These are phyloP conservation scores for Diadumene lineata DNA, from an alignment of 92 coral and sea anemone species.

Conservation along the genomic window DNA sequence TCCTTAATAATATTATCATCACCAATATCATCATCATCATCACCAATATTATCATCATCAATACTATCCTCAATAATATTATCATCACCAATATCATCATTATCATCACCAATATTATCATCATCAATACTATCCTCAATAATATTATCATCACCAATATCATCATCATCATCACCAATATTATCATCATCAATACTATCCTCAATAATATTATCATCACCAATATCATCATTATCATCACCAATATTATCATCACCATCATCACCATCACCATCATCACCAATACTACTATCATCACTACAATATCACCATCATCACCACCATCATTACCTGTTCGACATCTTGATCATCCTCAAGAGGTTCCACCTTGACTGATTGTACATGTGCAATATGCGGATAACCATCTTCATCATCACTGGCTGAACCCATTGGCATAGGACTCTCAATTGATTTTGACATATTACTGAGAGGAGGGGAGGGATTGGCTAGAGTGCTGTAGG, in stretches of 20 bases:
- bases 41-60: neutral
- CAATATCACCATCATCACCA: neutral
- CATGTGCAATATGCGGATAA: slow-evolving; percentile 84
- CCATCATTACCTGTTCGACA: slow-evolving; percentile 58
- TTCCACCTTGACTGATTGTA: slow-evolving; percentile 83
- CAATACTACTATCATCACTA: neutral
- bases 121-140: neutral
- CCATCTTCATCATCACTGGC: slow-evolving; percentile 61
- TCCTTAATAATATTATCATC: neutral
- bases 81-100: neutral
- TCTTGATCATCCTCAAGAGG: slow-evolving; percentile 78
- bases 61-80: neutral
- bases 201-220: neutral
- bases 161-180: neutral
- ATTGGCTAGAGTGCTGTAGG: slow-evolving; percentile 55
- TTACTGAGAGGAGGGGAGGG: slow-evolving; percentile 80
- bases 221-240: neutral
- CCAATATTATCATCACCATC: neutral
- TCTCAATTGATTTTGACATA: slow-evolving; percentile 23
- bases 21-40: neutral
- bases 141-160: neutral
- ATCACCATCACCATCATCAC: neutral
- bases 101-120: neutral
- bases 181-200: neutral
- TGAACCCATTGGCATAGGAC: slow-evolving; percentile 21